Conservation (phyloP, 2,797 vertebrate species). For the Echeneis naucrates region DNA sequence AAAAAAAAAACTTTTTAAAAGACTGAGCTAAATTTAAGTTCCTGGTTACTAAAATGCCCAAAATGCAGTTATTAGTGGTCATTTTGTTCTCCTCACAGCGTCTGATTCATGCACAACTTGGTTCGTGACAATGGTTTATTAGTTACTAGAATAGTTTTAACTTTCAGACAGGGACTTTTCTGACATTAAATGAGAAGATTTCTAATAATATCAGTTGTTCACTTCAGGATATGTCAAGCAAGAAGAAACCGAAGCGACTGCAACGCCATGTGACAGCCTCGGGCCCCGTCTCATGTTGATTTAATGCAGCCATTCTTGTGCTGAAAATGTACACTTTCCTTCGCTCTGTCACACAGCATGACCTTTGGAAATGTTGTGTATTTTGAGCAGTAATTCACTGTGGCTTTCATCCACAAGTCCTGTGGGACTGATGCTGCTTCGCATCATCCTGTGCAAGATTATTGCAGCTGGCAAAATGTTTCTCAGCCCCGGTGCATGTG, state of each 20-base stretch:
- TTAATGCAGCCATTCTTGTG: background rate
- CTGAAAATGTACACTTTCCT: background rate
- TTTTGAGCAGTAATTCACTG: slow-evolving; percentile 56
- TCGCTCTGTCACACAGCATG: background rate
- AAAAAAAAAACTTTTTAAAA: slow-evolving; percentile 22
- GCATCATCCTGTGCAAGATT: slow-evolving; percentile 26
- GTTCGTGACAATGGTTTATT: slow-evolving; percentile 22
- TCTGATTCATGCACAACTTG: slow-evolving; percentile 1
- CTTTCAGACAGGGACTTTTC: background rate
- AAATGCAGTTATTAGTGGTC: slow-evolving; percentile 69
- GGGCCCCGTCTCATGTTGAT: background rate
- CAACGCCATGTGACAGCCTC: background rate
- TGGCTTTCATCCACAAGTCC: slow-evolving; percentile 52
- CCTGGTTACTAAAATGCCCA: slow-evolving; percentile 41
- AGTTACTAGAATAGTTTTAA: background rate
- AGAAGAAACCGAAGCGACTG: background rate
- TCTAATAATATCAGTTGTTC: background rate
- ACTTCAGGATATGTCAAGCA: background rate
- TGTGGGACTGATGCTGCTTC: slow-evolving; percentile 39
- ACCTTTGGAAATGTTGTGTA: slow-evolving; percentile 9
- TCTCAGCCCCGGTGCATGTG: background rate
- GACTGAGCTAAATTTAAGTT: slow-evolving; percentile 51
- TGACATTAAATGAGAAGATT: background rate
- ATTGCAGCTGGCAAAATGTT: slow-evolving; percentile 39
- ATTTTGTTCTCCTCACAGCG: slow-evolving; percentile 36